phyloP scores from a whole-genome alignment of 2,797 vertebrate species.

The Enteromius argenteus region DNA sequence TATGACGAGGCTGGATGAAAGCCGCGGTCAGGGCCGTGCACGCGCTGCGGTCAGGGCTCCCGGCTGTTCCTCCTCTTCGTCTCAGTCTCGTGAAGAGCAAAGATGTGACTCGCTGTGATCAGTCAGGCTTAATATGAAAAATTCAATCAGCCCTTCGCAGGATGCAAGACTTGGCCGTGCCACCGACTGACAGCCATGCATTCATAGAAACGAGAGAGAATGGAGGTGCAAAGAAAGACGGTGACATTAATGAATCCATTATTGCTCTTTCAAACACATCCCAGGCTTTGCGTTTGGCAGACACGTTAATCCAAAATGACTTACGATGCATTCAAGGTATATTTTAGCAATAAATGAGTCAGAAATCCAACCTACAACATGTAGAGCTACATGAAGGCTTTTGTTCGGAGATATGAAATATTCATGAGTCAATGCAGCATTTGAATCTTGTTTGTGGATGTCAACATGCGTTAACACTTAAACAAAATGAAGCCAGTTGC shows the following conservation, averaged over 20 bases:
- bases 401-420: slow-evolving; percentile 16
- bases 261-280: slow-evolving; percentile 19
- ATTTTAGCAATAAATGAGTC: slow-evolving; percentile 7
- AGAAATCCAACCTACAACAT: neutral
- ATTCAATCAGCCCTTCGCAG: slow-evolving; percentile 64
- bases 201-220: slow-evolving; percentile 6
- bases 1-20: slow-evolving; percentile 61
- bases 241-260: slow-evolving; percentile 28
- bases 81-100: slow-evolving; percentile 44
- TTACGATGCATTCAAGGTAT: slow-evolving; percentile 7
- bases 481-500: slow-evolving; percentile 52
- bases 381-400: neutral
- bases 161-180: slow-evolving; percentile 43
- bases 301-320: slow-evolving; percentile 8
- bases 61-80: slow-evolving; percentile 35
- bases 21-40: neutral
- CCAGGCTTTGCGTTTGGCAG: slow-evolving; percentile 17
- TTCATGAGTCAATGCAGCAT: neutral
- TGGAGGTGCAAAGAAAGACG: slow-evolving; percentile 36
- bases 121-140: slow-evolving; percentile 68
- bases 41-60: neutral
- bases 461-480: slow-evolving; percentile 46
- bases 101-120: slow-evolving; percentile 63
- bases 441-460: slow-evolving; percentile 11
- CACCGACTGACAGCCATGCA: slow-evolving; percentile 22